Conservation (phyloP, 2,888 invertebrate genomes). For the Drosophila paramelanica region DNA sequence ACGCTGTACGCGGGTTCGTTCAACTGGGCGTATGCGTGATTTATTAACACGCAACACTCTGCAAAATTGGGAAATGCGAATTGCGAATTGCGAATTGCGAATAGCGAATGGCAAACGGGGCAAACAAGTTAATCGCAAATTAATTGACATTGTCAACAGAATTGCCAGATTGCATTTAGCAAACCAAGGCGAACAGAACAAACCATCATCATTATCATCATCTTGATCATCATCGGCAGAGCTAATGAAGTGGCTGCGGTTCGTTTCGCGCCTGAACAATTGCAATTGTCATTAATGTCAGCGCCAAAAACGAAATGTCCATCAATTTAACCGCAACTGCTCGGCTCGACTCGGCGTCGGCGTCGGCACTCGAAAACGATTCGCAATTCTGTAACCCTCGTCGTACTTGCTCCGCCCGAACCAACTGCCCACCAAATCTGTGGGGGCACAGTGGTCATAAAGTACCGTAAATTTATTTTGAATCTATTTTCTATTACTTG, state of each 20-base stretch:
- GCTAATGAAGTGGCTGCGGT: slow-evolving; percentile 65
- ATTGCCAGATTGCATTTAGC: slow-evolving; percentile 64
- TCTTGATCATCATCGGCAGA: slow-evolving; percentile 3
- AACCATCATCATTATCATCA: slow-evolving; percentile 1
- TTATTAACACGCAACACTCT: slow-evolving; percentile 55
- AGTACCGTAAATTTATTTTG: too few species aligned
- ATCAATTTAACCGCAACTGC: slow-evolving; percentile 70
- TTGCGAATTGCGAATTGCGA: too few species aligned
- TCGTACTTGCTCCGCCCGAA: slow-evolving; percentile 12
- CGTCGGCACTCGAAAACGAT: background rate
- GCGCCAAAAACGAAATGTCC: slow-evolving; percentile 63
- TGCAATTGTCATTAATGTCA: slow-evolving; percentile 68
- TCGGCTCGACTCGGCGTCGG: background rate
- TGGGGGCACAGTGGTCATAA: slow-evolving; percentile 20
- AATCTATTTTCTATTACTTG: too few species aligned
- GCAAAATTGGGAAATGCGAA: slow-evolving; percentile 8
- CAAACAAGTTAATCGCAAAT: slow-evolving; percentile 66
- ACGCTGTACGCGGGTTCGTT: slow-evolving; percentile 53
- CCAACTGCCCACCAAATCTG: slow-evolving; percentile 9
- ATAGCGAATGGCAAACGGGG: background rate
- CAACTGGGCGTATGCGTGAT: slow-evolving; percentile 75
- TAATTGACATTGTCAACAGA: slow-evolving; percentile 76
- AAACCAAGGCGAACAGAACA: slow-evolving; percentile 24
- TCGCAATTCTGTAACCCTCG: slow-evolving; percentile 8
- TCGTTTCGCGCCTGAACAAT: slow-evolving; percentile 68